Conservation (phyloP, 2,888 invertebrate species). For the Mesorhabditis spiculigera region DNA sequence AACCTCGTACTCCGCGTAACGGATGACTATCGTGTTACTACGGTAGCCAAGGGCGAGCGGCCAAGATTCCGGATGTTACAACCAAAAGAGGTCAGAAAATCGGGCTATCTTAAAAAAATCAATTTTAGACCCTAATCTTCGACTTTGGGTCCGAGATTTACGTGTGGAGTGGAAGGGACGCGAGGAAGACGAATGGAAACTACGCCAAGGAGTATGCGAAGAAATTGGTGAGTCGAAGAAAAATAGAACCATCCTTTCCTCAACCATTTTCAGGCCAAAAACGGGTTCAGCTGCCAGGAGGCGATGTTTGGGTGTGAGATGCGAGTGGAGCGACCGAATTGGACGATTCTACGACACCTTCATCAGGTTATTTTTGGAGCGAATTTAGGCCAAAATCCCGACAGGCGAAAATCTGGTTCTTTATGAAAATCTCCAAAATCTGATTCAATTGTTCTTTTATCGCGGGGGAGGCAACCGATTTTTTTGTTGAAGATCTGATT, state of each 20-base stretch:
- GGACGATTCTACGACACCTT: background rate
- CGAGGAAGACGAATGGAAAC: slow-evolving; percentile 30
- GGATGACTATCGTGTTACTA: slow-evolving; percentile 18
- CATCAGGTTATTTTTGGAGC: background rate
- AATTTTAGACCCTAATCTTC: slow-evolving; percentile 41
- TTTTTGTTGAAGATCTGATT: no score
- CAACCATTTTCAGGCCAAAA: background rate
- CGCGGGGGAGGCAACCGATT: no score
- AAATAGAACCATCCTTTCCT: background rate
- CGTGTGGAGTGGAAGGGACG: slow-evolving; percentile 44
- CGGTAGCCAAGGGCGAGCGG: slow-evolving; percentile 17
- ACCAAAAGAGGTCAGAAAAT: slow-evolving; percentile 14
- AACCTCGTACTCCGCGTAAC: slow-evolving; percentile 22
- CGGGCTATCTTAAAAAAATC: slow-evolving; percentile 7
- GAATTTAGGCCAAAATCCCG: no score
- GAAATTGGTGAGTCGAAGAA: slow-evolving; percentile 30
- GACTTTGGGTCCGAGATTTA: slow-evolving; percentile 53
- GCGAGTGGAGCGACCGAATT: background rate
- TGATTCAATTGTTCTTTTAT: no score
- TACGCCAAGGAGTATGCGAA: slow-evolving; percentile 40
- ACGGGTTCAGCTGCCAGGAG: background rate
- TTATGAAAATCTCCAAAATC: no score
- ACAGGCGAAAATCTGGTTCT: no score
- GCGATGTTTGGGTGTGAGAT: background rate
- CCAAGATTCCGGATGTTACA: slow-evolving; percentile 22